A percentile compares a stretch with the other conserved stretches of the same genome.
These are phyloP conservation scores for Phthorimaea operculella DNA, from an alignment of 1,140 invertebrate genomes.

Conservation along the genomic window DNA sequence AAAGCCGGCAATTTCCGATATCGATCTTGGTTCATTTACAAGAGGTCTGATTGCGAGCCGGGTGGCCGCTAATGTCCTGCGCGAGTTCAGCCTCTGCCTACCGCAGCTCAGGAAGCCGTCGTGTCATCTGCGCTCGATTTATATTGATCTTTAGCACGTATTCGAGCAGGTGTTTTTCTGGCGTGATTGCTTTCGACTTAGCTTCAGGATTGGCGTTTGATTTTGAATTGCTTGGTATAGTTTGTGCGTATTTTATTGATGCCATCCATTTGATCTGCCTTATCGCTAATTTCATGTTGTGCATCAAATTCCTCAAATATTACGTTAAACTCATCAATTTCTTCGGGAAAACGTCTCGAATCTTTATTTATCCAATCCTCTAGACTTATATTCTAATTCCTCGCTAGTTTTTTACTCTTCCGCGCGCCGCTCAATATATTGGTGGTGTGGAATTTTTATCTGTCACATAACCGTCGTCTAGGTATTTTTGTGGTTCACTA, in stretches of 20 bases:
- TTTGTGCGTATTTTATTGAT: no score
- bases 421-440: background rate
- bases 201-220: no score
- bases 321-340: no score
- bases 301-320: no score
- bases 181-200: no score
- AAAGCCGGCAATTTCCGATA: background rate
- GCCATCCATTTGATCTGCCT: no score
- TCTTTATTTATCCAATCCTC: background rate
- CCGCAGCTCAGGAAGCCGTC: background rate
- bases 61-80: background rate
- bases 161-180: background rate
- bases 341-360: no score
- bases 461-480: background rate
- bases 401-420: background rate
- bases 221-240: no score
- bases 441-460: background rate
- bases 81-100: no score
- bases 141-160: conserved; percentile 1
- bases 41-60: background rate
- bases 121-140: background rate
- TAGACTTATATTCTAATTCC: background rate
- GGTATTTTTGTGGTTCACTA: background rate
- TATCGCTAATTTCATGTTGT: no score
- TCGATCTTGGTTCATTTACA: background rate